Conservation (phyloP, 2,113 vertebrate species). For the Petroica traversi region DNA sequence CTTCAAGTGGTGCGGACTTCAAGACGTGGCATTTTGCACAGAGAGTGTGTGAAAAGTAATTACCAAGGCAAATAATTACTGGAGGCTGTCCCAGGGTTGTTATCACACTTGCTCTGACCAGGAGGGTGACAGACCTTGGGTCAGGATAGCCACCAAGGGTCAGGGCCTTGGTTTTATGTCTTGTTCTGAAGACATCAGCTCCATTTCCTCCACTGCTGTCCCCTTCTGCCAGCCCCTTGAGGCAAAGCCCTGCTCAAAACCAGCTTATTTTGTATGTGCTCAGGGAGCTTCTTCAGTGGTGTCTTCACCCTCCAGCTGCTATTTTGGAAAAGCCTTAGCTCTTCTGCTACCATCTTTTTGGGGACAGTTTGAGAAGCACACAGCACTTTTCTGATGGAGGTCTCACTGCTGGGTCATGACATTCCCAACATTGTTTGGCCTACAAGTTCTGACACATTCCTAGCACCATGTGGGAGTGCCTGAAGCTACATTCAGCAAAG, state of each 20-base stretch:
- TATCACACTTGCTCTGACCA: not conserved
- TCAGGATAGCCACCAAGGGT: not conserved
- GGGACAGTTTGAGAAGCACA: not conserved
- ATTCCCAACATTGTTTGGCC: too few species aligned
- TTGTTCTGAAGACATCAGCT: not conserved
- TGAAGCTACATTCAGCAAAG: not conserved
- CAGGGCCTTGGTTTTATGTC: not conserved
- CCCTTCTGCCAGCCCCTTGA: not conserved
- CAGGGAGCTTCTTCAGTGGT: not conserved
- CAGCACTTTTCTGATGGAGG: not conserved
- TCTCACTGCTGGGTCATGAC: not conserved
- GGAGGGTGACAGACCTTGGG: not conserved
- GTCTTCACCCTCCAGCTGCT: not conserved
- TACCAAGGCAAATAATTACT: not conserved
- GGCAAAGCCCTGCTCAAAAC: not conserved
- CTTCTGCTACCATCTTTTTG: not conserved
- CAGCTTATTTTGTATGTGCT: not conserved
- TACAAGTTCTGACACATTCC: too few species aligned
- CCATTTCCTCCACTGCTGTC: not conserved
- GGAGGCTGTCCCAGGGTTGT: not conserved
- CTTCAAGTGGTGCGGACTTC: not conserved
- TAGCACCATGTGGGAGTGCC: too few species aligned
- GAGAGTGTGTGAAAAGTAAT: not conserved
- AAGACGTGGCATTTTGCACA: not conserved
- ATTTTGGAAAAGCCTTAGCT: not conserved